phyloP scores from a whole-genome alignment of 1,140 invertebrate species.

The Habropoda laboriosa region DNA sequence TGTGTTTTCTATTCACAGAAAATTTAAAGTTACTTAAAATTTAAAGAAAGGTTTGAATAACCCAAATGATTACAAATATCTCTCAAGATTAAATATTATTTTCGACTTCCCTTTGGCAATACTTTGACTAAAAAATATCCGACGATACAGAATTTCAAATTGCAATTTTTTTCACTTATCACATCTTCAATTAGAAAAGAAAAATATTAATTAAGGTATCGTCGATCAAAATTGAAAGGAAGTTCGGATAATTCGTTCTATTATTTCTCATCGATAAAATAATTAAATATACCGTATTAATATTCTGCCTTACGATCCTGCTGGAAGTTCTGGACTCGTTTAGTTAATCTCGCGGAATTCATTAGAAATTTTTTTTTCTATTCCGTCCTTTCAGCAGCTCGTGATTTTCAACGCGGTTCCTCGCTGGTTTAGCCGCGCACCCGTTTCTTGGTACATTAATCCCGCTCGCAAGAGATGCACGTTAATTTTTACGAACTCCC shows the following conservation, averaged over 20 bases:
- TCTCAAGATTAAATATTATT: too few species aligned
- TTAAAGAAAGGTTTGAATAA: too few species aligned
- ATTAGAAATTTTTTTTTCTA: background rate
- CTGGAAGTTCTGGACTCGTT: background rate
- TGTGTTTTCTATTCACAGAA: too few species aligned
- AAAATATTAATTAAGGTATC: too few species aligned
- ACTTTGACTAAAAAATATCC: too few species aligned
- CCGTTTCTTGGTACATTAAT: conserved; percentile 16
- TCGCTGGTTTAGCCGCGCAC: background rate
- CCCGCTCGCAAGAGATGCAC: background rate
- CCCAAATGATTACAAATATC: too few species aligned
- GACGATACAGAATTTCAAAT: too few species aligned
- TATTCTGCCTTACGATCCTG: background rate
- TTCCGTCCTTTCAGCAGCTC: background rate
- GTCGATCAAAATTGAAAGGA: too few species aligned
- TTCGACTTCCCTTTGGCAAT: too few species aligned
- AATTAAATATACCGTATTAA: background rate
- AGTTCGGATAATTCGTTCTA: background rate
- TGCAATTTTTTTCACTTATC: too few species aligned
- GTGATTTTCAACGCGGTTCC: background rate
- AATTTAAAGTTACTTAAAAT: too few species aligned
- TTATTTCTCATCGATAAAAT: background rate
- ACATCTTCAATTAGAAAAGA: too few species aligned
- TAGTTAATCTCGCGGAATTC: conserved; percentile 8
- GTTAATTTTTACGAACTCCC: conserved; percentile 1